Conservation (phyloP, 2,113 vertebrate genomes). For the Equus przewalskii region DNA sequence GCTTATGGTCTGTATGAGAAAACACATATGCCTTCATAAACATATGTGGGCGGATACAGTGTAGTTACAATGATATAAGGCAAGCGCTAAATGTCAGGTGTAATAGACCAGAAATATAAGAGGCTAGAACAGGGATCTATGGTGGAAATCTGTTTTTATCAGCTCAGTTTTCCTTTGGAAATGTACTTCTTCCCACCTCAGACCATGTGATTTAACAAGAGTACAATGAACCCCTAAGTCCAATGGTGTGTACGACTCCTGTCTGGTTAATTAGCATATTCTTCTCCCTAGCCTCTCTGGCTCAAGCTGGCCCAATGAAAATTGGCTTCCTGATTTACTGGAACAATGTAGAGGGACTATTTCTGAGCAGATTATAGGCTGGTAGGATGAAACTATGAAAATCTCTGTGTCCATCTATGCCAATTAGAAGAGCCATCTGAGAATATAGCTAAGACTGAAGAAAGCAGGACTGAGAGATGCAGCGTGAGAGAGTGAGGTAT, state of each 20-base stretch:
- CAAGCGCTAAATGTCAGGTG: neutral
- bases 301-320: neutral
- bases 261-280: neutral
- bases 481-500: neutral
- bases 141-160: neutral
- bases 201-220: neutral
- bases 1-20: neutral
- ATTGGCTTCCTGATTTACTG: neutral
- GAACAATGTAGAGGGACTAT: neutral
- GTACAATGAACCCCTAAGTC: neutral
- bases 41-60: neutral
- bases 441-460: neutral
- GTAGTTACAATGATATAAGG: neutral
- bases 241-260: neutral
- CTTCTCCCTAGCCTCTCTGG: too few species aligned
- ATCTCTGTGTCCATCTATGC: neutral
- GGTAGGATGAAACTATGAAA: neutral
- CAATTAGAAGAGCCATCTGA: neutral
- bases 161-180: neutral
- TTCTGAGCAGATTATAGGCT: neutral
- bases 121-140: accelerated
- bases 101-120: neutral
- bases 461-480: neutral
- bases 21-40: neutral
- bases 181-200: accelerated